Base-by-base conservation (phyloP, 2,888 invertebrate species). In the Brachypalpus laphriformis region DNA sequence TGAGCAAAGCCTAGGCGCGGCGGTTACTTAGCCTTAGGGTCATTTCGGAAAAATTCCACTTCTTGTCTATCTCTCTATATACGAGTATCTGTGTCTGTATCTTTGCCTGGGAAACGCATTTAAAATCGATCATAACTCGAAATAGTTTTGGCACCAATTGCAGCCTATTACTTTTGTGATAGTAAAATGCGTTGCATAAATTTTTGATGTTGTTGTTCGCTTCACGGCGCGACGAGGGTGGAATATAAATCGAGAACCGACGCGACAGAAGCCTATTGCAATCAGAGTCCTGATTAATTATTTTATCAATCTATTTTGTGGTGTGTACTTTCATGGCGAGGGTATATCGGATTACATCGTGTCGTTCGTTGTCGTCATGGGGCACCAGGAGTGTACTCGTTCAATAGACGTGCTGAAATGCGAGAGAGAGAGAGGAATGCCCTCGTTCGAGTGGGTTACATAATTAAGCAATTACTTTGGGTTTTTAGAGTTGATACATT, bases 111-210 rank as follows among this genome's bases (percentile, higher is more conserved):
- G 49, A 70, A 83, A 83, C 83, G 80, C 80, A 83, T 83, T 78
- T 70, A 70, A 83, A 83, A 80, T 83, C 83, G 83, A 83, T 83
- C 83, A 83, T 83, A 83, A 83, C 74, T 54, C 51, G 74, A 70
- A 75, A 74, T 37, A 34, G 71, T 70, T 83, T 83, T 78, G 72
- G 51, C 83, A 83, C 78, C 78, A 63, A 63, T 65, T 57, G 71
- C 56, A 34, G 31, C 28, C 40, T 14, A 51, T 31, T 59, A 59
- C 40, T 42, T 25, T 51, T 61, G 51, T 7, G 34, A 28, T 25
- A 42, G 54, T 11, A 2, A 25, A 25, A 16, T 42, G 68, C 68
- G 68, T 68, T 68, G 54, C 40, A 45, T 49, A 31, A n/a, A 72
- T 65, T 37, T 37, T 18, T 16, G 7, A 16, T 47, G 20, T 22